These are phyloP conservation scores for Arctopsyche grandis DNA, from an alignment of 1,140 invertebrate species.

Conservation along the genomic window DNA sequence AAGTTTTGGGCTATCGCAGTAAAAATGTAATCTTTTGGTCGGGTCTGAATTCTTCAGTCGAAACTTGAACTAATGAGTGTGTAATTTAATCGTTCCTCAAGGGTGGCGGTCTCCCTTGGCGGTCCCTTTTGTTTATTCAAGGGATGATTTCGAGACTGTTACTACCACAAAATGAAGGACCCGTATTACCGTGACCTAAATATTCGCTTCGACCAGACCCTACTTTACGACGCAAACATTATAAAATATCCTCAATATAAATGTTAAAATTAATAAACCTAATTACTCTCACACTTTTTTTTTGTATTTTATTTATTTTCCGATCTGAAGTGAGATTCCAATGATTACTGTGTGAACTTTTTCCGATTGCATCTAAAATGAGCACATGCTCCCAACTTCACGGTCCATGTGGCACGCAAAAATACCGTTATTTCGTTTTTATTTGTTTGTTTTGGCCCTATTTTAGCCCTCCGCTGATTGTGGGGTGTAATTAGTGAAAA, in stretches of 20 bases:
- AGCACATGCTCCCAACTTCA: background rate
- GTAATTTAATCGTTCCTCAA: constrained; percentile 52
- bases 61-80: constrained; percentile 54
- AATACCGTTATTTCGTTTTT: background rate
- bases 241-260: constrained; percentile 8
- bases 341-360: background rate
- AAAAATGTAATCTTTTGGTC: constrained; percentile 41
- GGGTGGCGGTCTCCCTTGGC: constrained; percentile 52
- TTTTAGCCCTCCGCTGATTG: too few relatives aligned
- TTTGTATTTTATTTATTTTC: background rate
- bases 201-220: background rate
- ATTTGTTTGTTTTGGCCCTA: too few relatives aligned
- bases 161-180: background rate
- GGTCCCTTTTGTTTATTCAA: constrained; percentile 54
- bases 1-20: background rate
- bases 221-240: constrained; percentile 6
- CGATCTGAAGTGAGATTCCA: background rate
- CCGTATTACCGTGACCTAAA: constrained; percentile 12
- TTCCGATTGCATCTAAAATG: background rate
- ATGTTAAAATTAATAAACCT: constrained; percentile 7
- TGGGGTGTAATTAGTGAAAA: background rate
- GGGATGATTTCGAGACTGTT: constrained; percentile 47
- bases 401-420: background rate
- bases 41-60: background rate
- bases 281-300: background rate